These are phyloP conservation scores for Coelinius sp. DNA, from an alignment of 2,888 invertebrate genomes.

Conservation along the genomic window DNA sequence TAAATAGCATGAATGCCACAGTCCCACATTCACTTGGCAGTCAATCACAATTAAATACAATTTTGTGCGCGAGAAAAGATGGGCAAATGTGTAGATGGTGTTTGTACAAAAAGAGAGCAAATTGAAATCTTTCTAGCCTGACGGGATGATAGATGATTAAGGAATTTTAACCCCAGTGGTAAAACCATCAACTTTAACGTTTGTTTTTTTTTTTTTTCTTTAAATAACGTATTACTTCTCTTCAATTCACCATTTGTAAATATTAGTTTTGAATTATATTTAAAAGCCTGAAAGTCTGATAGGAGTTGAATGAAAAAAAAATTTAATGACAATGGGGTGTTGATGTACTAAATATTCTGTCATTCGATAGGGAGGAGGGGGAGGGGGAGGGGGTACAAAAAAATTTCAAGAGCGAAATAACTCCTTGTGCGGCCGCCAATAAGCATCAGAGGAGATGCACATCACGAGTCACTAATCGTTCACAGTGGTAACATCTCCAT, in stretches of 20 bases:
- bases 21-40: slow-evolving; percentile 63
- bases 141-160: slow-evolving; percentile 66
- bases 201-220: neutral
- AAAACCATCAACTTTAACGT: neutral
- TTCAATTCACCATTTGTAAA: too few species aligned
- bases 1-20: slow-evolving; percentile 60
- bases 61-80: slow-evolving; percentile 58
- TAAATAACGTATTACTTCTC: slow-evolving; percentile 35
- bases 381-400: neutral
- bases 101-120: slow-evolving; percentile 69
- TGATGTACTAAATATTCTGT: neutral
- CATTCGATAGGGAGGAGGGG: too few species aligned
- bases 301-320: too few species aligned
- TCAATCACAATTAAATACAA: slow-evolving; percentile 70
- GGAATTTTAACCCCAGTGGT: neutral
- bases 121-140: slow-evolving; percentile 68
- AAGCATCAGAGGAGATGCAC: neutral
- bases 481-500: slow-evolving; percentile 61
- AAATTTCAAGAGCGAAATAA: neutral
- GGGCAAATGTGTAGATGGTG: slow-evolving; percentile 2
- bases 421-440: slow-evolving; percentile 43
- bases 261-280: neutral
- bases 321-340: too few species aligned
- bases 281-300: too few species aligned
- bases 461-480: slow-evolving; percentile 55